Evolutionary conservation across 2,888 invertebrate genomes (phyloP).

Genomic region (Orgyia antiqua): DNA sequence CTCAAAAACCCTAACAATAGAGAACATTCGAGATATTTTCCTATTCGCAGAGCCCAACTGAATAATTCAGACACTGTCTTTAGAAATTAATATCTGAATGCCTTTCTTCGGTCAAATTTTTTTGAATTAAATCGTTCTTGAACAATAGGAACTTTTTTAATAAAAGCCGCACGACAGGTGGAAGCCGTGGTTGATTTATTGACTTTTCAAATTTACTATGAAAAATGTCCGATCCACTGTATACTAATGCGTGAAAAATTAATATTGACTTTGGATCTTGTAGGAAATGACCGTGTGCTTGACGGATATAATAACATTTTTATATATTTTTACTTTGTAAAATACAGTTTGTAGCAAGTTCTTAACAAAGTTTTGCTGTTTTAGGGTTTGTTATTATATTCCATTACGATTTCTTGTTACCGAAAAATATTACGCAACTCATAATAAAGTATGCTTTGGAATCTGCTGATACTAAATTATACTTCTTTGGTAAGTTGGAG

Average conservation of each 20-base stretch:
- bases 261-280: slow-evolving; percentile 15
- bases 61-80: slow-evolving; percentile 20
- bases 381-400: too few species aligned
- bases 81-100: slow-evolving; percentile 33
- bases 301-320: slow-evolving; percentile 1
- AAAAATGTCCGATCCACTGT: slow-evolving; percentile 30
- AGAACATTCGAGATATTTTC: slow-evolving; percentile 7
- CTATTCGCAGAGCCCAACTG: slow-evolving; percentile 7
- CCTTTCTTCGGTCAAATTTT: slow-evolving; percentile 35
- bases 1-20: slow-evolving; percentile 5
- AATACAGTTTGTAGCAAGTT: too few species aligned
- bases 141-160: slow-evolving; percentile 62
- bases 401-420: too few species aligned
- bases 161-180: slow-evolving; percentile 59
- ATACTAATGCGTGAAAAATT: slow-evolving; percentile 20
- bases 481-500: too few species aligned
- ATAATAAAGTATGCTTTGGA: too few species aligned
- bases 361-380: too few species aligned
- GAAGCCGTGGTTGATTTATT: slow-evolving; percentile 50
- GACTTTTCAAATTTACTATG: slow-evolving; percentile 44
- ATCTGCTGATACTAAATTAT: too few species aligned
- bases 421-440: too few species aligned
- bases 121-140: slow-evolving; percentile 44
- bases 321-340: too few species aligned
- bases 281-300: slow-evolving; percentile 3